A percentile compares a stretch with the other conserved stretches of the same genome.
phyloP scores from a whole-genome alignment of 2,888 invertebrate species.

The Cremastobaeus sp. region DNA sequence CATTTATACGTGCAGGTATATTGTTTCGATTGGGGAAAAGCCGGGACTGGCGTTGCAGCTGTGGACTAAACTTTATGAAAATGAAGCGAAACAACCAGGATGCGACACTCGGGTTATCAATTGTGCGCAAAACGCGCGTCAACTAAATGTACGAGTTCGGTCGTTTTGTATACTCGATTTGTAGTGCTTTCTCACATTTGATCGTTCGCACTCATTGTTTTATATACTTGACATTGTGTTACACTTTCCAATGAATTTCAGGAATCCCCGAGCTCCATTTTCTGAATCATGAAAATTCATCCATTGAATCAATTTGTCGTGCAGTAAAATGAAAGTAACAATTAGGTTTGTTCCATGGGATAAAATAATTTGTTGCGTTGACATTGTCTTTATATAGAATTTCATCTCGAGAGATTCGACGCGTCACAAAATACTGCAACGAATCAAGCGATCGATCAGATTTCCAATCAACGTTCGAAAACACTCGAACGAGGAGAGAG shows the following conservation, averaged over 20 bases:
- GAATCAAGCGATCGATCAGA: too few relatives aligned
- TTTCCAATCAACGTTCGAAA: too few relatives aligned
- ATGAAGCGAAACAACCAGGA: neutral
- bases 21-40: slow-evolving; percentile 7
- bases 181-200: slow-evolving; percentile 44
- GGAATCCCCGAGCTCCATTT: slow-evolving; percentile 35
- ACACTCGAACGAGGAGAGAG: too few relatives aligned
- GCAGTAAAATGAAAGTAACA: slow-evolving; percentile 21
- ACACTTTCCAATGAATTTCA: slow-evolving; percentile 42
- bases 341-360: too few relatives aligned
- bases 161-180: slow-evolving; percentile 37
- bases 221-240: slow-evolving; percentile 46
- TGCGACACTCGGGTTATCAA: neutral
- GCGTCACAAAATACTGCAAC: too few relatives aligned
- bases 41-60: neutral
- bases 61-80: too few relatives aligned
- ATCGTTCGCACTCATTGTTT: slow-evolving; percentile 33
- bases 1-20: slow-evolving; percentile 15
- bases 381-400: too few relatives aligned
- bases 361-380: too few relatives aligned
- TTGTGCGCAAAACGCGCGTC: slow-evolving; percentile 20
- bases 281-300: slow-evolving; percentile 33
- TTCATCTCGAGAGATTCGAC: too few relatives aligned
- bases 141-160: slow-evolving; percentile 8
- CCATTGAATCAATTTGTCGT: slow-evolving; percentile 31